Percentiles rank a stretch among this genome's conserved stretches.
Conservation (phyloP, 2,797 vertebrate species). For the Labeo calbasu region DNA sequence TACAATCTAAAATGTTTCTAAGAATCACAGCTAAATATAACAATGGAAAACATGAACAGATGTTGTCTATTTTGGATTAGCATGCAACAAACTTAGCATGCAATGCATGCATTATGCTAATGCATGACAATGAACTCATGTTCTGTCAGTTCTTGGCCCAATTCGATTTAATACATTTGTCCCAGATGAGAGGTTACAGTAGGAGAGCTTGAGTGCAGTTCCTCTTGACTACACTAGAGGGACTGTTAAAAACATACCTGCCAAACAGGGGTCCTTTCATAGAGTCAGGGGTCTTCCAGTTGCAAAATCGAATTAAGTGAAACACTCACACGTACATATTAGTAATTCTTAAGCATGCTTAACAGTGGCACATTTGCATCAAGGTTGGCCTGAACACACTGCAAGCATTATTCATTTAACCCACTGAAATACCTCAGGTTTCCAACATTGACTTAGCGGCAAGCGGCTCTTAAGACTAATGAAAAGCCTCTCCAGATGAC, state of each 20-base stretch:
- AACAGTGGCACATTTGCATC: not conserved
- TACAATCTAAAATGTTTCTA: slow-evolving; percentile 21
- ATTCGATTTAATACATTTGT: not conserved
- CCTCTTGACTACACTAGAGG: slow-evolving; percentile 41
- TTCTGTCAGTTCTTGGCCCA: not conserved
- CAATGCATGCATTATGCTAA: not conserved
- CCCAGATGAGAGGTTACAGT: not conserved
- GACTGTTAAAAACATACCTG: not conserved
- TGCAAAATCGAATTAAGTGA: not conserved
- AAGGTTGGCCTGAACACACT: slow-evolving; percentile 22
- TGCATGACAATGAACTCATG: not conserved
- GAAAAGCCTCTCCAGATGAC: slow-evolving; percentile 36
- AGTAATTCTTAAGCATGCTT: not conserved
- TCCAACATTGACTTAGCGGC: slow-evolving; percentile 11
- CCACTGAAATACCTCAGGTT: slow-evolving; percentile 2
- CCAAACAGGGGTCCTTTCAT: not conserved
- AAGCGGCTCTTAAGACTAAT: slow-evolving; percentile 26
- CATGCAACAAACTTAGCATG: not conserved
- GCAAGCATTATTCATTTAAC: slow-evolving; percentile 8
- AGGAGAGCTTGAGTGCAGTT: not conserved
- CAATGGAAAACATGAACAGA: slow-evolving; percentile 16
- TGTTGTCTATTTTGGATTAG: not conserved
- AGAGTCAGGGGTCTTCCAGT: not conserved
- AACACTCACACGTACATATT: not conserved
- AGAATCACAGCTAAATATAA: slow-evolving; percentile 45